phyloP scores from a whole-genome alignment of 2,113 vertebrate genomes.

The Ariopsis seemanni region DNA sequence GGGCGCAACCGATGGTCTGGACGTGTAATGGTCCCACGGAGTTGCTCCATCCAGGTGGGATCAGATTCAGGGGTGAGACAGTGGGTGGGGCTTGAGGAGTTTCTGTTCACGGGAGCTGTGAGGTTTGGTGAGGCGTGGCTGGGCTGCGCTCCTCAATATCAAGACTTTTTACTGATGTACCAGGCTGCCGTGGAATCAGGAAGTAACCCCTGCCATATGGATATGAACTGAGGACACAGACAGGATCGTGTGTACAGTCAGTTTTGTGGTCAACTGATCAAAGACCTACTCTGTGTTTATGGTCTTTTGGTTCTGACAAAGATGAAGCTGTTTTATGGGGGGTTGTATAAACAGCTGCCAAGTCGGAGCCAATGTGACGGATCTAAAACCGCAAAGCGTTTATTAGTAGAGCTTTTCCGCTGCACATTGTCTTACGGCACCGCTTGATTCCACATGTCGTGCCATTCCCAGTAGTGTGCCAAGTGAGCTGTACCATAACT shows the following conservation, averaged over 20 bases:
- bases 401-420: neutral
- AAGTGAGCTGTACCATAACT: neutral
- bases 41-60: slow-evolving; percentile 76
- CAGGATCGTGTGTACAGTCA: neutral
- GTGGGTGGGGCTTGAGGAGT: slow-evolving; percentile 78
- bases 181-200: slow-evolving; percentile 74
- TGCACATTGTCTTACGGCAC: neutral
- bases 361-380: neutral
- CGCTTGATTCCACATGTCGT: neutral
- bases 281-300: neutral
- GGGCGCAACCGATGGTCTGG: slow-evolving; percentile 83
- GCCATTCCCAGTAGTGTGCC: neutral
- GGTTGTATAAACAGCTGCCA: neutral
- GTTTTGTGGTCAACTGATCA: neutral
- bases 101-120: slow-evolving; percentile 87
- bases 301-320: neutral
- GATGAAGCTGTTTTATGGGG: neutral
- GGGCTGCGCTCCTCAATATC: slow-evolving; percentile 86
- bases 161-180: slow-evolving; percentile 88
- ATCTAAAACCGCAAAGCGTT: neutral
- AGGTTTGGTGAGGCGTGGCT: slow-evolving; percentile 90
- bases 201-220: slow-evolving; percentile 86
- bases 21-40: slow-evolving; percentile 72
- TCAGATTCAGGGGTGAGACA: neutral
- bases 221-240: slow-evolving; percentile 69